A percentile compares a stretch with the other conserved stretches of the same genome.
These are phyloP conservation scores for Saturnia pavonia DNA, from an alignment of 2,888 invertebrate species.

Conservation along the genomic window DNA sequence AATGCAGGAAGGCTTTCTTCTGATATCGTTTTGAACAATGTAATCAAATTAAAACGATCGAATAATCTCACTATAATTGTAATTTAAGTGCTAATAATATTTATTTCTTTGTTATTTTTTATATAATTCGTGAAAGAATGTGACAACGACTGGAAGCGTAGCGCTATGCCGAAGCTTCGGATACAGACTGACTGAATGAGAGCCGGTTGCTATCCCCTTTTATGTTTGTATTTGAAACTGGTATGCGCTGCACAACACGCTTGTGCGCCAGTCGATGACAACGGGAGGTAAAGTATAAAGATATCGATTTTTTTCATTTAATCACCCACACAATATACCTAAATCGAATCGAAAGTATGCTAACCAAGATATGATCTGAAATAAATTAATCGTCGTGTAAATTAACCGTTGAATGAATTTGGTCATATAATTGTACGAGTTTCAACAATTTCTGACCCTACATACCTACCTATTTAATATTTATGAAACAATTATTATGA, in stretches of 20 bases:
- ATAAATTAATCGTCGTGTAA: conserved; percentile 41
- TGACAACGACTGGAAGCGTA: conserved; percentile 42
- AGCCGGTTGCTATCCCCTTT: conserved; percentile 73
- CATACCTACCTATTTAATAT: too few relatives aligned
- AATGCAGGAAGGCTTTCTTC: conserved; percentile 25
- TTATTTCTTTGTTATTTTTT: background rate
- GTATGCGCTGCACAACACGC: conserved; percentile 66
- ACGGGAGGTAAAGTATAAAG: conserved; percentile 51
- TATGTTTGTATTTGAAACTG: conserved; percentile 73
- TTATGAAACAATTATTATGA: background rate
- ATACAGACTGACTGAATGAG: conserved; percentile 69
- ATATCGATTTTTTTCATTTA: conserved; percentile 46
- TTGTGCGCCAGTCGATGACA: conserved; percentile 51
- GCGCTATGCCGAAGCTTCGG: conserved; percentile 48
- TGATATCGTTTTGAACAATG: background rate
- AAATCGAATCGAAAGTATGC: conserved; percentile 35
- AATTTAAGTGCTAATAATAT: background rate
- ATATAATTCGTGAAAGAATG: conserved; percentile 9
- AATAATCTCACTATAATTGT: background rate
- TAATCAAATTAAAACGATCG: background rate
- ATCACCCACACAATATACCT: conserved; percentile 48
- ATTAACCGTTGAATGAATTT: conserved; percentile 38
- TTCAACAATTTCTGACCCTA: background rate
- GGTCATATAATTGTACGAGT: conserved; percentile 42
- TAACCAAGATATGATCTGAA: conserved; percentile 45